Percentiles rank a stretch among this genome's conserved stretches.
These are phyloP conservation scores for Enhydra lutris DNA, from an alignment of 2,113 vertebrate genomes.

Conservation along the genomic window DNA sequence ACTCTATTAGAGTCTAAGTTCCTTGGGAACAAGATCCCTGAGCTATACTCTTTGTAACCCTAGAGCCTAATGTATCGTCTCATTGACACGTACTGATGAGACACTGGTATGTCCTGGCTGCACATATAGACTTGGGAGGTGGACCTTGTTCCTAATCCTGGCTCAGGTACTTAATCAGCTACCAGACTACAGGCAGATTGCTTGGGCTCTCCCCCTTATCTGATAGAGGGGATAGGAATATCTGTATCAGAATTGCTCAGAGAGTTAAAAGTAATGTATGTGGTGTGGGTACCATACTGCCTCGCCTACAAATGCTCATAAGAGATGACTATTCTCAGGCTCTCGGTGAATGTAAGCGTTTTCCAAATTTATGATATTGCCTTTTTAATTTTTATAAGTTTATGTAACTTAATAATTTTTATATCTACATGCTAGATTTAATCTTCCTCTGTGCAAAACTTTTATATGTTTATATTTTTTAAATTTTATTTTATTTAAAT, in stretches of 20 bases:
- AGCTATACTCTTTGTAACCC: background rate
- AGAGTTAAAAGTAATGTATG: background rate
- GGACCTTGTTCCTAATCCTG: background rate
- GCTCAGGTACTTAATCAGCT: background rate
- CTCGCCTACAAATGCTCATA: background rate
- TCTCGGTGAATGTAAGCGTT: background rate
- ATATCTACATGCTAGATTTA: background rate
- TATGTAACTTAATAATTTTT: slow-evolving; percentile 19
- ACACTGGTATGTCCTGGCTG: background rate
- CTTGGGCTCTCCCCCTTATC: background rate
- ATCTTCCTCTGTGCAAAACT: background rate
- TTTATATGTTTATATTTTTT: background rate
- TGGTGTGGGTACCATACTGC: background rate
- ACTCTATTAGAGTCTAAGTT: background rate
- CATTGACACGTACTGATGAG: background rate
- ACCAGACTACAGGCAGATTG: background rate
- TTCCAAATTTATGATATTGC: background rate
- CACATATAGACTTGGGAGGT: background rate
- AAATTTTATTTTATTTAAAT: background rate
- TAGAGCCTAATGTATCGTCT: background rate
- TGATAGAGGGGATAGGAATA: background rate
- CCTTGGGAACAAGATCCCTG: background rate
- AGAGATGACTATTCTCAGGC: background rate
- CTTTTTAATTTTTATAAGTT: background rate
- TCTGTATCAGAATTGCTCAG: background rate